A percentile compares a stretch with the other conserved stretches of the same genome.
Conservation (phyloP, 2,113 vertebrate genomes). For the Crotalus horridus region DNA sequence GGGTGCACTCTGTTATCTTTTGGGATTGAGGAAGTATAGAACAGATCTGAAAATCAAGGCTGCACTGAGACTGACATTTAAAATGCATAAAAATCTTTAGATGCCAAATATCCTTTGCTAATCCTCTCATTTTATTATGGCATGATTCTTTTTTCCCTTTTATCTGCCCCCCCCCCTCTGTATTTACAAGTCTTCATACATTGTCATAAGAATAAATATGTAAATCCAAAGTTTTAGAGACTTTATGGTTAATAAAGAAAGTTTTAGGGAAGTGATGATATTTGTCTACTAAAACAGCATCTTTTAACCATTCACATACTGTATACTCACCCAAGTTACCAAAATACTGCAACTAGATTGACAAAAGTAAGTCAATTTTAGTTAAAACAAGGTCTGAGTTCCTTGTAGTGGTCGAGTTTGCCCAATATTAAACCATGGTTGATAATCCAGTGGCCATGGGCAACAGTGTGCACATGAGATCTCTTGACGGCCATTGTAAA, state of each 20-base stretch:
- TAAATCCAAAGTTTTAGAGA: not conserved
- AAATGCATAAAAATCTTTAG: not conserved
- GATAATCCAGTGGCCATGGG: not conserved
- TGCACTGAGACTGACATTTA: too few species aligned
- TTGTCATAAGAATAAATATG: not conserved
- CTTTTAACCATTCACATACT: not conserved
- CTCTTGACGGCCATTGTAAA: not conserved
- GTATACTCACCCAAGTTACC: not conserved
- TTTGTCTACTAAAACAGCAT: not conserved
- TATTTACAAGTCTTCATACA: not conserved
- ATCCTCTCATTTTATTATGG: not conserved
- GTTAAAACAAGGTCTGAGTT: not conserved
- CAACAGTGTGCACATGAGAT: not conserved
- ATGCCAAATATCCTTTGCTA: not conserved
- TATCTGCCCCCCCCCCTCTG: not conserved
- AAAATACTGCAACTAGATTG: not conserved
- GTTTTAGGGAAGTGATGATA: not conserved
- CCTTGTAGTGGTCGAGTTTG: not conserved
- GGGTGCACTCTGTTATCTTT: too few species aligned
- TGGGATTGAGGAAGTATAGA: too few species aligned
- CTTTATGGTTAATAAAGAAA: not conserved
- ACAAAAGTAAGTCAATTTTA: not conserved
- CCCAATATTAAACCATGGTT: not conserved
- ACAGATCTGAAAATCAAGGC: too few species aligned
- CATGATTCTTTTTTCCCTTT: not conserved